Evolutionary conservation across 1,140 invertebrate genomes (phyloP).

Genomic region (Papilio glaucus): DNA sequence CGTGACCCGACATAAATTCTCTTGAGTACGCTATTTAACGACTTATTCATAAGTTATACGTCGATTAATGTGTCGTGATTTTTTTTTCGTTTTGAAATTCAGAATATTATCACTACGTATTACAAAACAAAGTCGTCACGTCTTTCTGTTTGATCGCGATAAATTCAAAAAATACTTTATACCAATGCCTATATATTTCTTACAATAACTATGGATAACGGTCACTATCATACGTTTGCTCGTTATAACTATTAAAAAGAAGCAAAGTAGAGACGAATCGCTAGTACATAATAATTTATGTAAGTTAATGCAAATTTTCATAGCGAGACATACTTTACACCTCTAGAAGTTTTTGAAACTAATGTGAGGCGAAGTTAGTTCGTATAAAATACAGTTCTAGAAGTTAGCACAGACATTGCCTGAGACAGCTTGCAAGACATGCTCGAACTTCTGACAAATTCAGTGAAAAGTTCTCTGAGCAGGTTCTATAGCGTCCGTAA

Average conservation of each 20-base stretch:
- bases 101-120: neutral
- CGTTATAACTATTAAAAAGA: too few species aligned
- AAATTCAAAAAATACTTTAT: too few species aligned
- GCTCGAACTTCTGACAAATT: conserved; percentile 18
- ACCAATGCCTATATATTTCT: too few species aligned
- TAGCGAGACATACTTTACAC: conserved; percentile 13
- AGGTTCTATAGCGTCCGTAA: neutral
- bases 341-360: conserved; percentile 1
- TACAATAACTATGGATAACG: too few species aligned
- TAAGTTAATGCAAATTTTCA: neutral
- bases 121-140: neutral
- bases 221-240: too few species aligned
- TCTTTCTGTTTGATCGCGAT: neutral
- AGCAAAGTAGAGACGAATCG: too few species aligned
- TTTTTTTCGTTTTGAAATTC: conserved; percentile 8
- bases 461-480: neutral
- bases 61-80: conserved; percentile 15
- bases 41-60: conserved; percentile 16
- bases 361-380: conserved; percentile 25
- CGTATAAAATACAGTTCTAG: conserved; percentile 18
- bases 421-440: conserved; percentile 29
- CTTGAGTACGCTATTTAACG: conserved; percentile 19
- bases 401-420: neutral
- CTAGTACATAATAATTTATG: neutral
- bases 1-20: conserved; percentile 29